These are phyloP conservation scores for Megalopta genalis DNA, from an alignment of 1,140 invertebrate genomes.

Conservation along the genomic window DNA sequence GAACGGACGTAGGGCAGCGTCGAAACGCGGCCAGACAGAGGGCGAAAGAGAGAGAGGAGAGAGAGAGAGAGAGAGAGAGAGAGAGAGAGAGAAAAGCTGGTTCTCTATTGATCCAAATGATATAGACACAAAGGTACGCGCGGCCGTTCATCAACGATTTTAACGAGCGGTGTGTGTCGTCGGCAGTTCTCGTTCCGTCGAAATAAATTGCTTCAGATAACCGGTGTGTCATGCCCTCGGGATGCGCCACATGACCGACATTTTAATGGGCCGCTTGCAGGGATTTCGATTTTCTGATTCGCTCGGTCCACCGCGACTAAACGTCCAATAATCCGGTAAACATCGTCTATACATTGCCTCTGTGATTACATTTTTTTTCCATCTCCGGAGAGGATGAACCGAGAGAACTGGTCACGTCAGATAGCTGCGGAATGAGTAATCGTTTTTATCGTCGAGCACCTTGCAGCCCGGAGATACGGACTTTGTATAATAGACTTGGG, in stretches of 20 bases:
- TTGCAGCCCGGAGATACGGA: no score
- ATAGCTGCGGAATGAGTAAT: no score
- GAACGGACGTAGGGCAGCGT: constrained; percentile 21
- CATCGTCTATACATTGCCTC: background rate
- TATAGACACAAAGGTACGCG: constrained; percentile 45
- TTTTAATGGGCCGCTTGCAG: constrained; percentile 5
- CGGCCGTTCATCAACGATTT: constrained; percentile 40
- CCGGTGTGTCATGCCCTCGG: constrained; percentile 24
- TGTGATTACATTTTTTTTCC: no score
- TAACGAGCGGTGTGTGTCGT: constrained; percentile 47
- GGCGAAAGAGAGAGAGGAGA: background rate
- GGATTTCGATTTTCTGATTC: background rate
- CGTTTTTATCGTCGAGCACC: no score
- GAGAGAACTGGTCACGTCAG: no score
- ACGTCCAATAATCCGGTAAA: background rate
- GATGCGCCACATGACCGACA: constrained; percentile 30
- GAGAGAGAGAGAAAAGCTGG: background rate
- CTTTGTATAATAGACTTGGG: no score
- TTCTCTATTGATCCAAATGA: constrained; percentile 49
- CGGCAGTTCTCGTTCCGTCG: constrained; percentile 43
- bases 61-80: background rate
- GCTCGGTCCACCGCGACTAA: background rate
- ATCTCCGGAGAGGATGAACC: no score
- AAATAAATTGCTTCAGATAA: constrained; percentile 46
- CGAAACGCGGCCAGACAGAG: background rate